phyloP scores from a whole-genome alignment of 2,888 invertebrate genomes.

The Rotaria socialis region DNA sequence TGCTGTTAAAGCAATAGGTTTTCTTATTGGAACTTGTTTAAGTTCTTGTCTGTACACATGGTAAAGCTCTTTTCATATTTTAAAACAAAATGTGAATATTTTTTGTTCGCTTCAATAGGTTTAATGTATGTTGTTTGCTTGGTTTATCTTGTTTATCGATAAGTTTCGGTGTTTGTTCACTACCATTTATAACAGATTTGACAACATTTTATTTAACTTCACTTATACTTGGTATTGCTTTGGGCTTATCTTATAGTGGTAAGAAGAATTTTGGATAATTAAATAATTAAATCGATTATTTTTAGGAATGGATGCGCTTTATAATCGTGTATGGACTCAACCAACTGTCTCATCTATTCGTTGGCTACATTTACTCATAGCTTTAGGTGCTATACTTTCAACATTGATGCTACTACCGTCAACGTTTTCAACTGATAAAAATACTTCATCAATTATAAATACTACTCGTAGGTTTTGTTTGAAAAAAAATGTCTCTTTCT shows the following conservation, averaged over 20 bases:
- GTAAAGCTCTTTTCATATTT: background rate
- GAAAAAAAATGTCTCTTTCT: background rate
- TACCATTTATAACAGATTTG: constrained; percentile 3
- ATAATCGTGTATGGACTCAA: constrained; percentile 17
- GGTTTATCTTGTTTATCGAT: constrained; percentile 34
- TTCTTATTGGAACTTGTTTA: background rate
- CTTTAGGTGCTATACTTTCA: background rate
- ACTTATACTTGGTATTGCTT: background rate
- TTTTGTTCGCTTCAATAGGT: background rate
- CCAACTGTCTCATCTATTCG: background rate
- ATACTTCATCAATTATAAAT: background rate
- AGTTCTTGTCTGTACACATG: background rate
- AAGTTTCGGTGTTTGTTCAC: constrained; percentile 18
- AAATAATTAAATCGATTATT: background rate
- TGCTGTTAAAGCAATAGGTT: constrained; percentile 7
- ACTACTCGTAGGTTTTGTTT: background rate
- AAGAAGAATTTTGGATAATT: background rate
- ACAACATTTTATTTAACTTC: constrained; percentile 27
- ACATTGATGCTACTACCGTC: constrained; percentile 2
- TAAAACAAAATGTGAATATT: background rate
- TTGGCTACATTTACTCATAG: constrained; percentile 3
- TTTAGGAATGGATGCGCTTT: background rate
- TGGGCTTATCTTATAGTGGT: background rate
- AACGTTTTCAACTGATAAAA: background rate
- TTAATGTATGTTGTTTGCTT: constrained; percentile 33